Evolutionary conservation across 1,140 invertebrate species (phyloP).

Genomic region (Diabrotica undecimpunctata): DNA sequence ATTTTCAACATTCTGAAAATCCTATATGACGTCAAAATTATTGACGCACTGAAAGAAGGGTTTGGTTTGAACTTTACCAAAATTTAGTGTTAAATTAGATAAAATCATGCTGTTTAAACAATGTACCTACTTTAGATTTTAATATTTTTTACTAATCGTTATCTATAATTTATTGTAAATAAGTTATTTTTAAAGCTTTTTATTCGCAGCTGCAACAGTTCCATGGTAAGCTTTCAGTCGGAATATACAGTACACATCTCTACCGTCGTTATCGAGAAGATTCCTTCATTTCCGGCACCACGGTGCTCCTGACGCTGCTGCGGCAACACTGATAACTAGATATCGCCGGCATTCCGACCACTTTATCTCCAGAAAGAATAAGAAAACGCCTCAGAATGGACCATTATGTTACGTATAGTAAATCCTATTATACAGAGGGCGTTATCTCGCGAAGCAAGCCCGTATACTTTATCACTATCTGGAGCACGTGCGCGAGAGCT

Average conservation of each 20-base stretch:
- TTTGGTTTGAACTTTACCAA: no score
- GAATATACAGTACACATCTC: background rate
- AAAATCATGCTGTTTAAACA: no score
- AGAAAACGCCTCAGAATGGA: slow-evolving; percentile 50
- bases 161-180: no score
- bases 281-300: slow-evolving; percentile 46
- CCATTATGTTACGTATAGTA: slow-evolving; percentile 50
- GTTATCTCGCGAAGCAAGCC: slow-evolving; percentile 45
- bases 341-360: slow-evolving; percentile 47
- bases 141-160: no score
- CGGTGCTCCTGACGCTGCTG: slow-evolving; percentile 38
- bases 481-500: slow-evolving; percentile 41
- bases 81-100: no score
- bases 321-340: slow-evolving; percentile 49
- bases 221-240: no score
- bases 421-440: slow-evolving; percentile 50
- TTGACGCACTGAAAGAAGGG: no score
- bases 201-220: no score
- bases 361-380: slow-evolving; percentile 51
- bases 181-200: no score
- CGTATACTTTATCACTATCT: slow-evolving; percentile 46
- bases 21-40: no score
- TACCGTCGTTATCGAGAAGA: slow-evolving; percentile 44
- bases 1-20: no score
- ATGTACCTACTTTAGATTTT: no score